These are phyloP conservation scores for Furcula furcula DNA, from an alignment of 2,888 invertebrate species.

Conservation along the genomic window DNA sequence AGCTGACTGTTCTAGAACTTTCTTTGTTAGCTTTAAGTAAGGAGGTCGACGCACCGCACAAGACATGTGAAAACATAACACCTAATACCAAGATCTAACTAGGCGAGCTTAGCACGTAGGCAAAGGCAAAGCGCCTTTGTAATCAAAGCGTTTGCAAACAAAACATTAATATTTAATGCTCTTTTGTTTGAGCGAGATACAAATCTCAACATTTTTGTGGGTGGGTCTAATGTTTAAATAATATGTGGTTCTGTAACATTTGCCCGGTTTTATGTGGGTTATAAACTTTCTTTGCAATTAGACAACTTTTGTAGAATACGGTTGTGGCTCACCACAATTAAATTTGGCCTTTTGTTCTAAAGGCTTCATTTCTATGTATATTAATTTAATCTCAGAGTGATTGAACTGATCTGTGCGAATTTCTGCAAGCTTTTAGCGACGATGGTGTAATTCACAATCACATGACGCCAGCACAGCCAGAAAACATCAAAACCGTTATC, in stretches of 20 bases:
- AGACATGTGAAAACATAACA: slow-evolving; percentile 18
- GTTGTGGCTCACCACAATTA: no score
- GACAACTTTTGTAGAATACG: background rate
- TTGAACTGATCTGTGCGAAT: background rate
- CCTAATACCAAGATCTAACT: slow-evolving; percentile 13
- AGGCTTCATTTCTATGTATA: no score
- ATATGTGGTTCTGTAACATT: slow-evolving; percentile 5
- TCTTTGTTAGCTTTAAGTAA: slow-evolving; percentile 42
- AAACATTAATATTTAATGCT: slow-evolving; percentile 15
- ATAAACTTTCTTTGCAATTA: background rate
- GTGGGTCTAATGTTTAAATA: slow-evolving; percentile 18
- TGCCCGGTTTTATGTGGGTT: slow-evolving; percentile 1
- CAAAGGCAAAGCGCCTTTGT: no score
- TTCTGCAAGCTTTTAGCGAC: slow-evolving; percentile 9
- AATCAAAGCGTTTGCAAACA: slow-evolving; percentile 18
- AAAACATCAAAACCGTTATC: slow-evolving; percentile 34
- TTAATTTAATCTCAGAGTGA: background rate
- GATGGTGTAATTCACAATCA: slow-evolving; percentile 17
- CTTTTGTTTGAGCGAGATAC: slow-evolving; percentile 16
- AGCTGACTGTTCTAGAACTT: slow-evolving; percentile 52
- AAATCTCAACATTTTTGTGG: slow-evolving; percentile 14
- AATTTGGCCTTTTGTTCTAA: no score
- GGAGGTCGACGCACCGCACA: slow-evolving; percentile 31
- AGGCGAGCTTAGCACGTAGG: slow-evolving; percentile 13
- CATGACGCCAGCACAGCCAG: slow-evolving; percentile 21